Evolutionary conservation across 2,113 vertebrate genomes (phyloP).

Genomic region (Callithrix jacchus): DNA sequence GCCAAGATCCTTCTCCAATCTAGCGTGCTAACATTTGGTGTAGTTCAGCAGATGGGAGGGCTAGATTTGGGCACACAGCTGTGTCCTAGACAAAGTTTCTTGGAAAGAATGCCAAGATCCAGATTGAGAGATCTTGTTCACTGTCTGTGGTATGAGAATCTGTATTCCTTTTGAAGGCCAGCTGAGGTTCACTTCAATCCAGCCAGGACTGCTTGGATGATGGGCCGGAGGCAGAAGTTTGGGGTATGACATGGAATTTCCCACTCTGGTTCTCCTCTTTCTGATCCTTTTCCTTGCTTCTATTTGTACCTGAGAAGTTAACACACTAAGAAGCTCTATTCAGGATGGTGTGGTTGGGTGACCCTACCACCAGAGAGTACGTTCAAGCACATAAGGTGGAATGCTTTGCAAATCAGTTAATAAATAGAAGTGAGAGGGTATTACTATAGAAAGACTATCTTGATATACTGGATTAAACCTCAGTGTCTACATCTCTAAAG

Average conservation of each 20-base stretch:
- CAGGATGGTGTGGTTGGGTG: neutral
- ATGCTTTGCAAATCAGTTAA: neutral
- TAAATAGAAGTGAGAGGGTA: neutral
- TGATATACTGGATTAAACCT: neutral
- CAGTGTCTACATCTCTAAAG: neutral
- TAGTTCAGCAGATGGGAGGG: neutral
- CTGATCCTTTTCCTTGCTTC: neutral
- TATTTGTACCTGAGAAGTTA: neutral
- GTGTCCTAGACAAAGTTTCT: neutral
- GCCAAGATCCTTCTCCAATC: neutral
- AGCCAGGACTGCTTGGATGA: neutral
- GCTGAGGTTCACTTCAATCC: neutral
- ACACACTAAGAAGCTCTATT: neutral
- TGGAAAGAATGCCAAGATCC: neutral
- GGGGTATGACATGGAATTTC: neutral
- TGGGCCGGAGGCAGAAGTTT: neutral
- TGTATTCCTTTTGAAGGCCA: neutral
- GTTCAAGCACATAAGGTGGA: neutral
- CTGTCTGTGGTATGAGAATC: fast-evolving
- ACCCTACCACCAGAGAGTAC: neutral
- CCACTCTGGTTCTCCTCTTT: neutral
- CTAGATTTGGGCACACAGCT: neutral
- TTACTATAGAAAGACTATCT: neutral
- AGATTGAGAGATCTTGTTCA: neutral
- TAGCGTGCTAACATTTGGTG: neutral